phyloP scores from a whole-genome alignment of 2,888 invertebrate genomes.

The Eledona agricola region DNA sequence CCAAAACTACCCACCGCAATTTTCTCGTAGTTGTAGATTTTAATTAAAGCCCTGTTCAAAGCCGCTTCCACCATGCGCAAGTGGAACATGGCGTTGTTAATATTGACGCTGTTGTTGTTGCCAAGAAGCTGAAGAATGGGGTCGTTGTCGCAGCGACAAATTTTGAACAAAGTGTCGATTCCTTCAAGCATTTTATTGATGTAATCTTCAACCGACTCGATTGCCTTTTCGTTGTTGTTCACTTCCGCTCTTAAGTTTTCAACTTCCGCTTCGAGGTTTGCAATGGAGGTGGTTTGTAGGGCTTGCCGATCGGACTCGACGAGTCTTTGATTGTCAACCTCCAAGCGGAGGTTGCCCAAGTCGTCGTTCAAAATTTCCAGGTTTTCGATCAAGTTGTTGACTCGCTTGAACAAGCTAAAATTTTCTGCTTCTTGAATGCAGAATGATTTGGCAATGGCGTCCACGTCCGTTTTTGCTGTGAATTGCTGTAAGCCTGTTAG shows the following conservation, averaged over 20 bases:
- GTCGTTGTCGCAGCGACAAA: conserved; percentile 77
- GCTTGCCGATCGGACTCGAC: conserved; percentile 66
- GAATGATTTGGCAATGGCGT: conserved; percentile 76
- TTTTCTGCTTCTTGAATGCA: conserved; percentile 89
- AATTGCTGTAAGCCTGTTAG: conserved; percentile 62
- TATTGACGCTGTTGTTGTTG: conserved; percentile 67
- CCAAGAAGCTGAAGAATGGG: conserved; percentile 76
- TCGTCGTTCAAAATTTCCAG: conserved; percentile 77
- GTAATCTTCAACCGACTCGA: conserved; percentile 53
- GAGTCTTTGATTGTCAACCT: conserved; percentile 72
- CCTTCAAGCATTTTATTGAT: conserved; percentile 62
- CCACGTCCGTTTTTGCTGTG: conserved; percentile 72
- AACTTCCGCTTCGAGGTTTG: conserved; percentile 64
- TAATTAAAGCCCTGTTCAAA: conserved; percentile 71
- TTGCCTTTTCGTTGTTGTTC: conserved; percentile 39
- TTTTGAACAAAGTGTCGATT: conserved; percentile 67
- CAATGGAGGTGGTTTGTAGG: conserved; percentile 70
- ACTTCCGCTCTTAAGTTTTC: conserved; percentile 41
- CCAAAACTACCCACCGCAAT: conserved; percentile 32
- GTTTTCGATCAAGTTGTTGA: conserved; percentile 88
- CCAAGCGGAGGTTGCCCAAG: conserved; percentile 69
- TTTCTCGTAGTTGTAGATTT: conserved; percentile 62
- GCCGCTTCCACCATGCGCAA: conserved; percentile 83
- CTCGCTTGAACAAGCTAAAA: conserved; percentile 90
- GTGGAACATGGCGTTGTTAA: conserved; percentile 81